phyloP scores from a whole-genome alignment of 2,797 vertebrate genomes.

The Loris lydekkerianus region DNA sequence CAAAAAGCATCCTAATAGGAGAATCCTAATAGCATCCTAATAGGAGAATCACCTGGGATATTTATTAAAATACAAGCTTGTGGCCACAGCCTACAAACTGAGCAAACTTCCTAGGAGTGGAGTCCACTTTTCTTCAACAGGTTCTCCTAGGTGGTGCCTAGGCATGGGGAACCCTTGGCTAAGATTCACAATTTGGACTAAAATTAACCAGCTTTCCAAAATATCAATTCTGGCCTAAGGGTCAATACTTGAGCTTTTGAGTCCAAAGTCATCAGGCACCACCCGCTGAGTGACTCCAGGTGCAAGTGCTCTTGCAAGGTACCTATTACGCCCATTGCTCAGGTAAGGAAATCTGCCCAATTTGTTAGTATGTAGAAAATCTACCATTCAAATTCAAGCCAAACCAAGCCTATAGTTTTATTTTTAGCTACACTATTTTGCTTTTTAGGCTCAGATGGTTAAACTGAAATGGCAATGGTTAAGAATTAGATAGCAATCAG shows the following conservation, averaged over 20 bases:
- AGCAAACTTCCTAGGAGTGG: neutral
- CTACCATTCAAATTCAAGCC: neutral
- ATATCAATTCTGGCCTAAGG: neutral
- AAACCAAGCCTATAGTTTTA: neutral
- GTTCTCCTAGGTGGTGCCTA: neutral
- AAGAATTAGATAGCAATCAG: neutral
- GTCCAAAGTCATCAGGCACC: neutral
- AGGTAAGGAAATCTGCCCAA: neutral
- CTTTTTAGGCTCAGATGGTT: neutral
- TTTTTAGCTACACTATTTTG: neutral
- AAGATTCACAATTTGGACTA: neutral
- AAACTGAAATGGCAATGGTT: neutral
- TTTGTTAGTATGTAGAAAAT: neutral
- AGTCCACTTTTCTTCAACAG: neutral
- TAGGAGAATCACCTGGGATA: neutral
- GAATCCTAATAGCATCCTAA: neutral
- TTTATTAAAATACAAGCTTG: neutral
- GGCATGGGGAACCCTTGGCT: neutral
- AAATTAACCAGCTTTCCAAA: conserved; percentile 10
- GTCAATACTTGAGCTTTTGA: neutral
- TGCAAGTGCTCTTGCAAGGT: neutral
- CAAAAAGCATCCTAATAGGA: neutral
- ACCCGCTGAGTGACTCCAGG: neutral
- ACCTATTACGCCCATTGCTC: neutral
- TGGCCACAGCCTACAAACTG: neutral